Conservation (phyloP, 2,113 vertebrate genomes). For the Gyps fulvus region DNA sequence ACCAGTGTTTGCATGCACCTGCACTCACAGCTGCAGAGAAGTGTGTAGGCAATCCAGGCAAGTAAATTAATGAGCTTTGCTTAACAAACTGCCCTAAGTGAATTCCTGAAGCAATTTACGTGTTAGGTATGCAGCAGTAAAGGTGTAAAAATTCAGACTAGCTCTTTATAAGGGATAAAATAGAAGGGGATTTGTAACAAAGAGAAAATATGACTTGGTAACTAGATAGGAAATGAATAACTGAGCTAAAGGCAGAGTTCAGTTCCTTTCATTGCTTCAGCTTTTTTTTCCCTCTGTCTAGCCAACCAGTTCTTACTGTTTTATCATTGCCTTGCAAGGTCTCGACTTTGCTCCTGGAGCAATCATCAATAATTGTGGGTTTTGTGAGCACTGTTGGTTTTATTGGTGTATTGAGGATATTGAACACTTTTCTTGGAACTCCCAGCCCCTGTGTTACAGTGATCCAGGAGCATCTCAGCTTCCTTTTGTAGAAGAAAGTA, state of each 20-base stretch:
- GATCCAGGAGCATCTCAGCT: not conserved
- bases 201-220: constrained; percentile 10
- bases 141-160: not conserved
- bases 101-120: not conserved
- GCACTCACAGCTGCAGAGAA: not conserved
- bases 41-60: not conserved
- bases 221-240: constrained; percentile 1
- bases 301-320: not conserved
- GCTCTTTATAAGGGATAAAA: not conserved
- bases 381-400: not conserved
- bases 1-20: not conserved
- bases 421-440: not conserved
- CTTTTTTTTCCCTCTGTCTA: not conserved
- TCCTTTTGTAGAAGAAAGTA: not conserved
- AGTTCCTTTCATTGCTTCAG: not conserved
- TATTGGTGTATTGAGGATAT: not conserved
- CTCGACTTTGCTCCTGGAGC: not conserved
- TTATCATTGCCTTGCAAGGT: not conserved
- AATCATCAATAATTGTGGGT: not conserved
- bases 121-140: not conserved
- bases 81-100: not conserved
- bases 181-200: not conserved
- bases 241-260: not conserved
- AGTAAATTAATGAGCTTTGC: constrained; percentile 3
- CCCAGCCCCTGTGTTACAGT: not conserved